phyloP scores from a whole-genome alignment of 2,797 vertebrate genomes.

The Sparus aurata region DNA sequence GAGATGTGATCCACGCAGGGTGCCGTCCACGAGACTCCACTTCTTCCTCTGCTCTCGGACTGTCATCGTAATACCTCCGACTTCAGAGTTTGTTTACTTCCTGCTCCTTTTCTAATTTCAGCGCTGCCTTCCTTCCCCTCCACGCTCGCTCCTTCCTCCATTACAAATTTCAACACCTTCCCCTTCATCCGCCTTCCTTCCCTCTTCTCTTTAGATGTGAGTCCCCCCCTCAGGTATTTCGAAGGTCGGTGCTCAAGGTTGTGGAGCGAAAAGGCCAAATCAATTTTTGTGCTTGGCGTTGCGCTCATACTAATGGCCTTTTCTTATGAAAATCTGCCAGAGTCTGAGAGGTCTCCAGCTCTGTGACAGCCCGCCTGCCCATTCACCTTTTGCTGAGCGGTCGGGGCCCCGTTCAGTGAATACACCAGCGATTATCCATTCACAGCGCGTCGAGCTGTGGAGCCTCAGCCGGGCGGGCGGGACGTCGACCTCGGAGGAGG shows the following conservation, averaged over 20 bases:
- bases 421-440: conserved; percentile 31
- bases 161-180: conserved; percentile 31
- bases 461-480: conserved; percentile 27
- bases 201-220: conserved; percentile 16
- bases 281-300: conserved; percentile 54
- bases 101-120: conserved; percentile 40
- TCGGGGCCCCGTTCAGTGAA: conserved; percentile 22
- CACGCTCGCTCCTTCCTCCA: conserved; percentile 13
- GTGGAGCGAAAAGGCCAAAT: conserved; percentile 78
- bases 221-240: conserved; percentile 26
- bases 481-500: conserved; percentile 10
- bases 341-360: conserved; percentile 30
- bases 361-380: conserved; percentile 49
- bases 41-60: conserved; percentile 3
- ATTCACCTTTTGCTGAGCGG: conserved; percentile 56
- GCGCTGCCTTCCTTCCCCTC: neutral
- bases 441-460: neutral
- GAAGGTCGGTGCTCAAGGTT: conserved; percentile 67
- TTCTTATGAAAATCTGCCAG: conserved; percentile 64
- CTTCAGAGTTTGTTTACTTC: conserved; percentile 30
- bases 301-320: conserved; percentile 60
- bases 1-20: neutral
- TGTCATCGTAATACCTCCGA: neutral
- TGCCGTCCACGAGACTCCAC: neutral
- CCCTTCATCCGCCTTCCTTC: neutral